Percentiles rank a stretch among this genome's conserved stretches.
phyloP scores from a whole-genome alignment of 2,113 vertebrate genomes.

The Brachyhypopomus gauderio region DNA sequence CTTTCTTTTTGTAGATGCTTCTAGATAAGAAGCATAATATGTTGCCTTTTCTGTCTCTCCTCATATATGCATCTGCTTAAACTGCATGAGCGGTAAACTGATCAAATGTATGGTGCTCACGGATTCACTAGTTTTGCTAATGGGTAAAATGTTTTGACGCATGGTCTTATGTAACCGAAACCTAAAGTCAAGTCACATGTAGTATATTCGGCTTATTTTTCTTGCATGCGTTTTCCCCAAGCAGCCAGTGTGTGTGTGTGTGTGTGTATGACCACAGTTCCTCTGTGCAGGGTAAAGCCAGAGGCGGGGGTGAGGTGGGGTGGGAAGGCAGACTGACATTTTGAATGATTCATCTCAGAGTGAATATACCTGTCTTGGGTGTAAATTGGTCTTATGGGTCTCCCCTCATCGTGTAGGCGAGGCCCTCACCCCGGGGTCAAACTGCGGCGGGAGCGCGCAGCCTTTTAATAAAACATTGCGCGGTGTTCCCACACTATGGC shows the following conservation, averaged over 20 bases:
- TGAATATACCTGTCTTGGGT: constrained; percentile 55
- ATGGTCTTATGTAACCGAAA: too few species aligned
- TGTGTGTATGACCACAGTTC: constrained; percentile 3
- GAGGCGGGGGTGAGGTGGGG: constrained; percentile 1
- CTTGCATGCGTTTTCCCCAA: not conserved
- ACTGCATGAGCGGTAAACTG: too few species aligned
- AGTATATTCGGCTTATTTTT: not conserved
- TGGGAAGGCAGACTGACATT: constrained; percentile 41
- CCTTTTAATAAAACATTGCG: constrained; percentile 60
- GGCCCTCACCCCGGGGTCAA: constrained; percentile 50
- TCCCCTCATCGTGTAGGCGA: constrained; percentile 48
- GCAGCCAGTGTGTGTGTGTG: constrained; percentile 7
- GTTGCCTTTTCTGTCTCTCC: constrained; percentile 19
- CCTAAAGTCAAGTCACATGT: constrained; percentile 16
- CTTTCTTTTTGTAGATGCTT: not conserved
- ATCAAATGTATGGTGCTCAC: too few species aligned
- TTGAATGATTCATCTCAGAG: constrained; percentile 56
- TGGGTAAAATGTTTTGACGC: too few species aligned
- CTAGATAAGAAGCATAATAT: too few species aligned
- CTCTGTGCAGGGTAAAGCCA: constrained; percentile 47
- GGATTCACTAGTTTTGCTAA: too few species aligned
- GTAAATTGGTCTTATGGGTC: constrained; percentile 58
- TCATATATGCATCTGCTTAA: constrained; percentile 58
- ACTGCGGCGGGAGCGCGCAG: constrained; percentile 40
- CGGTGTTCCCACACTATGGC: constrained; percentile 43